phyloP scores from a whole-genome alignment of 2,888 invertebrate genomes.

The Rutpela maculata region DNA sequence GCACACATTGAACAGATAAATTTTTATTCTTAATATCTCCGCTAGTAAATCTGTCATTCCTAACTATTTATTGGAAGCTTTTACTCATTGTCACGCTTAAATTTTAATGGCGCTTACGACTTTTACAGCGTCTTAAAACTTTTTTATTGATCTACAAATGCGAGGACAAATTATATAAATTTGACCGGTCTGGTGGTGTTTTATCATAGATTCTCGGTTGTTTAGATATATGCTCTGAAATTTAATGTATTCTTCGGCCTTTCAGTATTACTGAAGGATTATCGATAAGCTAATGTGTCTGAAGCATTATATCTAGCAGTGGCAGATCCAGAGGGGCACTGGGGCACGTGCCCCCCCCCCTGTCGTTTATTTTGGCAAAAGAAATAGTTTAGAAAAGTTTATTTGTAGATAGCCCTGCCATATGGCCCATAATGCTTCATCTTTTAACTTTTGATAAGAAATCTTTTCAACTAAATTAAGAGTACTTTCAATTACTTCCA shows the following conservation, averaged over 20 bases:
- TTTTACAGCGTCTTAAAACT: conserved; percentile 1
- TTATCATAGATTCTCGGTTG: background rate
- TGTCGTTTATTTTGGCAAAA: too few species aligned
- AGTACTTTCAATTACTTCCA: too few species aligned
- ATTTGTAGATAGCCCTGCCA: too few species aligned
- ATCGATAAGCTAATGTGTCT: conserved; percentile 9
- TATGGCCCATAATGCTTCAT: too few species aligned
- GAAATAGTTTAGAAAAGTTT: too few species aligned
- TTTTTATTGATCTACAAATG: conserved; percentile 27
- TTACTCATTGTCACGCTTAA: conserved; percentile 10
- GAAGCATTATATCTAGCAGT: conserved; percentile 4
- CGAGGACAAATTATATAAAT: background rate
- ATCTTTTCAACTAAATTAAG: too few species aligned
- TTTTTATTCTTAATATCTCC: conserved; percentile 11
- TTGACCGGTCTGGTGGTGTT: background rate
- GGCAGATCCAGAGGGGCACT: too few species aligned
- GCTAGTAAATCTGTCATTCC: conserved; percentile 4
- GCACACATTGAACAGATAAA: conserved; percentile 18
- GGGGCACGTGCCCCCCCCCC: too few species aligned
- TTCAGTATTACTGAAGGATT: background rate
- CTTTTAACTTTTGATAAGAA: too few species aligned
- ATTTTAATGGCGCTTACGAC: conserved; percentile 6
- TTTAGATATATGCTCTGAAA: background rate
- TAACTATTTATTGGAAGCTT: conserved; percentile 5
- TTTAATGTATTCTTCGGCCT: conserved; percentile 2